Conservation (phyloP, 2,888 invertebrate species). For the Leptinotarsa peninsularis region DNA sequence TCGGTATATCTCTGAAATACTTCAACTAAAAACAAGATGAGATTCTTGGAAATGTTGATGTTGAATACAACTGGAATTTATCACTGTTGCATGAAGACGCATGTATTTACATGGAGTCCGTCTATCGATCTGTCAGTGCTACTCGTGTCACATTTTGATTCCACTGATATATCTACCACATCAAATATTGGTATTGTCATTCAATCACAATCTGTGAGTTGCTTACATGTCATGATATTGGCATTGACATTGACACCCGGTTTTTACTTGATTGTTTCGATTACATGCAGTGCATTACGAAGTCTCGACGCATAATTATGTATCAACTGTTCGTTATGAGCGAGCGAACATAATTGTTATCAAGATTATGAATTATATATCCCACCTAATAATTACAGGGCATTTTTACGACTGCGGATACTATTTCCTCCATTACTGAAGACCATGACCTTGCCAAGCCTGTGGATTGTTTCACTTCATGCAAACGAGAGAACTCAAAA, state of each 20-base stretch:
- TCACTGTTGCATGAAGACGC: constrained; percentile 32
- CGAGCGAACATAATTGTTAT: constrained; percentile 2
- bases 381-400: not conserved
- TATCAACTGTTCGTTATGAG: constrained; percentile 1
- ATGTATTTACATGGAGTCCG: constrained; percentile 34
- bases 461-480: not conserved
- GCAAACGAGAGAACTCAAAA: not conserved
- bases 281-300: not conserved
- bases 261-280: not conserved
- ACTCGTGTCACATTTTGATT: constrained; percentile 28
- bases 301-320: not conserved
- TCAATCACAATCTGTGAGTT: constrained; percentile 30
- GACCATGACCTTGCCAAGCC: constrained; percentile 2
- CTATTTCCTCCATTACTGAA: not conserved
- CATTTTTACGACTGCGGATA: not conserved
- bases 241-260: constrained; percentile 24
- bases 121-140: constrained; percentile 30
- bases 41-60: constrained; percentile 20
- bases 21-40: too few species aligned
- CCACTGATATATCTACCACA: constrained; percentile 30
- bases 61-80: constrained; percentile 28
- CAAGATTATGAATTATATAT: constrained; percentile 3
- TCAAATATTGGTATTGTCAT: constrained; percentile 38
- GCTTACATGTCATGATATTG: constrained; percentile 18
- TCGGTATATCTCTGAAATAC: too few species aligned